phyloP scores from a whole-genome alignment of 2,888 invertebrate species.

The Tipula lateralis region DNA sequence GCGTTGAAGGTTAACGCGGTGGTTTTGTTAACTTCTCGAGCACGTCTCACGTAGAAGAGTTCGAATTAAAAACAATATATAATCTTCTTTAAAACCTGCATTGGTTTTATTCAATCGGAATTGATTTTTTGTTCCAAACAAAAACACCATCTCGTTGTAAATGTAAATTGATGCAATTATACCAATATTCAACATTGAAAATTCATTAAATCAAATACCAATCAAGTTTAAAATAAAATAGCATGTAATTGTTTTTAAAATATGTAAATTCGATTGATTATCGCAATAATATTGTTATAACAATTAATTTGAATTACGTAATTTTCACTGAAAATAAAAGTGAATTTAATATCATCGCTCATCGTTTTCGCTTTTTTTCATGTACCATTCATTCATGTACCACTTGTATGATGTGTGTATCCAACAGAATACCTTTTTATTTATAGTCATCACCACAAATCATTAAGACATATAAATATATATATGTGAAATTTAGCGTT shows the following conservation, averaged over 20 bases:
- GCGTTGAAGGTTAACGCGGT: not conserved
- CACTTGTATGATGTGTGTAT: not conserved
- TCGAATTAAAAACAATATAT: not conserved
- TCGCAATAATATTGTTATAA: not conserved
- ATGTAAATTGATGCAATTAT: not conserved
- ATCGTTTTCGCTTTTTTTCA: not conserved
- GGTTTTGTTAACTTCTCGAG: not conserved
- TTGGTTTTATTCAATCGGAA: not conserved
- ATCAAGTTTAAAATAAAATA: not conserved
- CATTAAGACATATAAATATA: not conserved
- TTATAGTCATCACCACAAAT: not conserved
- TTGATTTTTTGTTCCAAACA: no score
- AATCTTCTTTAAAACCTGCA: not conserved
- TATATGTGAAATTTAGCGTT: not conserved
- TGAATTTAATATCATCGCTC: not conserved
- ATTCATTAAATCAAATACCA: not conserved
- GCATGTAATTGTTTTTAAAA: not conserved
- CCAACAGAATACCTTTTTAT: not conserved
- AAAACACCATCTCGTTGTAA: not conserved
- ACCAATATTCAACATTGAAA: not conserved
- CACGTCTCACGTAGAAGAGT: not conserved
- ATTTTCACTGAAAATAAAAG: slow-evolving; percentile 24
- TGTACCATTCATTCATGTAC: not conserved
- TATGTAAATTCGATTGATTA: not conserved
- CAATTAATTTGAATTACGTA: not conserved